Base-by-base conservation (phyloP, 1,140 invertebrate genomes). In the Drosophila nigrodunni region DNA sequence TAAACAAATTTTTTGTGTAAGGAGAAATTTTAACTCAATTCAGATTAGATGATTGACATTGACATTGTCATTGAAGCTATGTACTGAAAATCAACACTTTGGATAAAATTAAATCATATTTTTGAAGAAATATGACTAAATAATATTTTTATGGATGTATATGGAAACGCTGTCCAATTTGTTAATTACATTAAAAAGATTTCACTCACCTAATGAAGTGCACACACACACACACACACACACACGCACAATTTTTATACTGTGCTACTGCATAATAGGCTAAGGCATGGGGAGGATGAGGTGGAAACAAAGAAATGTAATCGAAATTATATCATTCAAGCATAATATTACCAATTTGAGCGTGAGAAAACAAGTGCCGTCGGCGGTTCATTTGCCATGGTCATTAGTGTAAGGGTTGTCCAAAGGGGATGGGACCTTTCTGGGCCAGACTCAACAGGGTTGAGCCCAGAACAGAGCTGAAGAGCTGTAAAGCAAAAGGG, bases 351-450 rank as follows among this genome's bases (percentile, higher is more conserved):
- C 57, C 72, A 74, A 77, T 77, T 77, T 65, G 21, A 55, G 57
- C 70, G 60, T 77, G 69, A 68, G 69, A 68, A 72, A 64, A 57
- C 60, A 73, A 77, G 60, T 80, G 83, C 83, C 69, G 35, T 9
- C 13, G 58, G 83, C 80, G 52, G 39, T 80, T 88, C 65, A 79
- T 78, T 86, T 75, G 47, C 18, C 1, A 37, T 60, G 49, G 55
- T 21, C 64, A 71, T 82, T 68, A 47, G 30, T 30, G 10, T 25
- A 74, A 75, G 83, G 83, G 83, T 83, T 68, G 82, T 44, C 30
- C 13, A 3, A 15, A 6, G 18, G 15, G n/a, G n/a, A 11, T n/a
- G 21, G 34, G 34, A 2, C 9, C 10, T 30, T 39, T n/a, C 11
- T 7, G 25, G 9, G n/a, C 47, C 47, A 35, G 30, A 13, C 7